Percentiles rank a stretch among this genome's conserved stretches.
phyloP scores from a whole-genome alignment of 2,888 invertebrate species.

The Tethea ocularis region DNA sequence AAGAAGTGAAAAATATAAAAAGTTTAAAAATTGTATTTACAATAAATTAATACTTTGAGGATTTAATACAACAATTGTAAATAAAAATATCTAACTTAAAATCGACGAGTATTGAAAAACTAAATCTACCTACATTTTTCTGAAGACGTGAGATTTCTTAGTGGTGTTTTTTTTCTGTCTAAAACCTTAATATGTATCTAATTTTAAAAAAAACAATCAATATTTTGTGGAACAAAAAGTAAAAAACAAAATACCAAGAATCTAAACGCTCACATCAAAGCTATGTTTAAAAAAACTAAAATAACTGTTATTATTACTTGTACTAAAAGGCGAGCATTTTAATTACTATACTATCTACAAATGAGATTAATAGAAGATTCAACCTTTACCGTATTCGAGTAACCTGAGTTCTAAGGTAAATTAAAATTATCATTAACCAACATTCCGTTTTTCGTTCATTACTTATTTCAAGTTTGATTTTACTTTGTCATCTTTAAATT shows the following conservation, averaged over 20 bases:
- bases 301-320: slow-evolving; percentile 35
- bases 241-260: slow-evolving; percentile 4
- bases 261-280: neutral
- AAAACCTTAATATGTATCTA: neutral
- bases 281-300: slow-evolving; percentile 14
- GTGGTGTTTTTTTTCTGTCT: neutral
- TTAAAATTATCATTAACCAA: neutral
- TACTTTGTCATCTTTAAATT: neutral
- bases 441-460: neutral
- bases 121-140: slow-evolving; percentile 18
- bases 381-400: neutral
- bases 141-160: slow-evolving; percentile 23
- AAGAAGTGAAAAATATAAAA: slow-evolving; percentile 24
- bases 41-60: slow-evolving; percentile 43
- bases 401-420: neutral
- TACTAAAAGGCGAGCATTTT: slow-evolving; percentile 37
- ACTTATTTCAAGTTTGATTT: neutral
- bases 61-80: slow-evolving; percentile 38
- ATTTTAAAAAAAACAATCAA: neutral
- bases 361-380: slow-evolving; percentile 14
- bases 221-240: neutral
- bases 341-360: slow-evolving; percentile 21
- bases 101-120: slow-evolving; percentile 31
- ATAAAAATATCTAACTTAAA: slow-evolving; percentile 29
- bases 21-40: slow-evolving; percentile 30